These are phyloP conservation scores for Piezodorus guildinii DNA, from an alignment of 1,140 invertebrate species.

Conservation along the genomic window DNA sequence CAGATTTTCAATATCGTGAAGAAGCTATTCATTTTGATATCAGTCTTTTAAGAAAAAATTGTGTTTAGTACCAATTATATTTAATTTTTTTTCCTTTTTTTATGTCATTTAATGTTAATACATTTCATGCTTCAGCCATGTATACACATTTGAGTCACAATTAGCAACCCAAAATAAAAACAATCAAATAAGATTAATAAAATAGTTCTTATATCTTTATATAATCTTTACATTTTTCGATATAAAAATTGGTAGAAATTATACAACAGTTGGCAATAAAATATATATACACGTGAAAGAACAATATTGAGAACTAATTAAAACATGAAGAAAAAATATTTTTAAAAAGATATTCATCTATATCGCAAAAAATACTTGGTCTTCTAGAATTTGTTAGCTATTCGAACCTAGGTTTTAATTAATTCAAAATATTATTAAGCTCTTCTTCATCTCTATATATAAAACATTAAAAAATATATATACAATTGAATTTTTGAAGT, in stretches of 20 bases:
- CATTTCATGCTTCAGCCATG: not conserved
- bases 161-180: not conserved
- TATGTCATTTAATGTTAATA: not conserved
- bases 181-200: slow-evolving; percentile 9
- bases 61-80: too few relatives aligned
- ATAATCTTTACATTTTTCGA: slow-evolving; percentile 2
- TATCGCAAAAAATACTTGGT: not conserved
- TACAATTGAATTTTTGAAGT: slow-evolving; percentile 7
- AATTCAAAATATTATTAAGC: slow-evolving; percentile 16
- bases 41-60: too few relatives aligned
- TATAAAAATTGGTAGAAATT: slow-evolving; percentile 14
- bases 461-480: slow-evolving; percentile 14
- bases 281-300: slow-evolving; percentile 4
- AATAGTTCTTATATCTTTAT: slow-evolving; percentile 2
- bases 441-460: slow-evolving; percentile 6
- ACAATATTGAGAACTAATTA: slow-evolving; percentile 13
- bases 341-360: not conserved
- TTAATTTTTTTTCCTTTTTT: not conserved
- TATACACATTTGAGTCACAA: not conserved
- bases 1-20: too few relatives aligned
- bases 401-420: slow-evolving; percentile 10
- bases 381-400: not conserved
- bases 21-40: too few relatives aligned
- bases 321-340: not conserved
- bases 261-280: not conserved